Evolutionary conservation across 2,797 vertebrate species (phyloP), one percentile per base, ranked within the genome.

Genomic region (Molossus alvarezi): DNA sequence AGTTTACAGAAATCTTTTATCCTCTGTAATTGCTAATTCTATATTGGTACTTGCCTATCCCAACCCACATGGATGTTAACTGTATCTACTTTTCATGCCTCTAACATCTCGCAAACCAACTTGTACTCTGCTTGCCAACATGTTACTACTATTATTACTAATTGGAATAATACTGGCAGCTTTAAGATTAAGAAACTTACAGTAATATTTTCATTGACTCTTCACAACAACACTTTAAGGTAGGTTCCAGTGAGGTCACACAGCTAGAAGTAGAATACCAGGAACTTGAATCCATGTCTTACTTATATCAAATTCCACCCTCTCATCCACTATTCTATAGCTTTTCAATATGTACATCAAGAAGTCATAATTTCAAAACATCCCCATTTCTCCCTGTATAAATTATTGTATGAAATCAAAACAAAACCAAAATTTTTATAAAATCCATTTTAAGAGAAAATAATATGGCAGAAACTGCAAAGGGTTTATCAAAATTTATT

Each of bases 161-260:
- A 71, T 25, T 0, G 82, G 29, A 84, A 21, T 60, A 90, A 72
- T 71, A 72, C 14, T 57, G 1, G 5, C 33, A 95, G 53, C 4
- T 90, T 13, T 33, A 90, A 72, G 17, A 51, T 79, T 79, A 77
- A 77, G 17, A 90, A 93, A 10, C 25, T 96, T 55, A 75, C 7
- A 20, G 21, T 92, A 48, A 75, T 33, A 21, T 88, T 90, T 88
- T 88, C 15, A 77, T 10, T 57, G 27, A 53, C 3, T 88, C n/a
- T 80, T 90, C 51, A 81, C 72, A 88, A 89, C 21, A 96, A 97
- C 85, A 96, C 93, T 93, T 82, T 95, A 33, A 77, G 45, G 33
- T 45, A 79, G n/a, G 9, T 75, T 91, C 29, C 13, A 86, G 10
- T 76, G 88, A 33, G 9, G 21, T 69, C 57, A 90, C 27, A 62